These are phyloP conservation scores for Epirrita christyi DNA, from an alignment of 2,888 invertebrate species.

Conservation along the genomic window DNA sequence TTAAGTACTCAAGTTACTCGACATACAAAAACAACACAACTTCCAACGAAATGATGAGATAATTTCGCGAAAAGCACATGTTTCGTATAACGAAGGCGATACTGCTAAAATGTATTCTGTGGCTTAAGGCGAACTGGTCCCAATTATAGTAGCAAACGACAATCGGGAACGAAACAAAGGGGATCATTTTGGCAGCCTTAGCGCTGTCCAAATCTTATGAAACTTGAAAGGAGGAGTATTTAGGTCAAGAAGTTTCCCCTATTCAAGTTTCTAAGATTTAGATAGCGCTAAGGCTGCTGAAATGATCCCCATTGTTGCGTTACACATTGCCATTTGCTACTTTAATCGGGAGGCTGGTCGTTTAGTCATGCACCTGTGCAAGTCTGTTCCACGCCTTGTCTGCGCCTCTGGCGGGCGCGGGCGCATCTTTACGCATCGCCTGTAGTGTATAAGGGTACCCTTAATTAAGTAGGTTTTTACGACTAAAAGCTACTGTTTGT, in stretches of 20 bases:
- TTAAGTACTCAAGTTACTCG: slow-evolving; percentile 1
- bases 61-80: slow-evolving; percentile 19
- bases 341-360: too few species aligned
- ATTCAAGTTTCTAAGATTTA: too few species aligned
- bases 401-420: too few species aligned
- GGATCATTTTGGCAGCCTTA: too few species aligned
- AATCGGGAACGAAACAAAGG: too few species aligned
- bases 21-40: neutral
- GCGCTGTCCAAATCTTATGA: too few species aligned
- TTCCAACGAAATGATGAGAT: neutral
- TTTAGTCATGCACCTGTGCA: slow-evolving; percentile 28
- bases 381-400: slow-evolving; percentile 29
- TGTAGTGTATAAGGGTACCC: slow-evolving; percentile 1
- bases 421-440: slow-evolving; percentile 32
- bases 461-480: slow-evolving; percentile 20
- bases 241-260: too few species aligned
- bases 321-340: too few species aligned
- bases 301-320: too few species aligned
- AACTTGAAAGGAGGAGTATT: too few species aligned
- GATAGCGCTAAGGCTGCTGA: too few species aligned
- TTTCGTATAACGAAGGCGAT: slow-evolving; percentile 8
- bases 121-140: slow-evolving; percentile 17
- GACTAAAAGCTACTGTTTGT: neutral
- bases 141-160: too few species aligned
- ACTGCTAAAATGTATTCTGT: neutral